Conservation (phyloP, 1,140 invertebrate species). For the Diachasma alloeum region DNA sequence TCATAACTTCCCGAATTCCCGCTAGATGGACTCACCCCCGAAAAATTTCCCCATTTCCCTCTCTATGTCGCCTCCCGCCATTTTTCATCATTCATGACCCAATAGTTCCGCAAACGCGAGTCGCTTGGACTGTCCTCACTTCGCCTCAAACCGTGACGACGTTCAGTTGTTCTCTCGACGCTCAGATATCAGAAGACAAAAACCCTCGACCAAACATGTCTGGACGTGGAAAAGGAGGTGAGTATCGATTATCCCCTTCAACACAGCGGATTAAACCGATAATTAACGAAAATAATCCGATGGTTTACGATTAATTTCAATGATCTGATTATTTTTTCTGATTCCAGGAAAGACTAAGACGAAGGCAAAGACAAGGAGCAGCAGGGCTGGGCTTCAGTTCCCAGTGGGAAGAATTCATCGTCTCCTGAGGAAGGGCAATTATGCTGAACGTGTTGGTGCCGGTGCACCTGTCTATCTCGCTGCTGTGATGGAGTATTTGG, state of each 20-base stretch:
- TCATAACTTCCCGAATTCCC: too few species aligned
- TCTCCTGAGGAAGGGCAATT: constrained; percentile 72
- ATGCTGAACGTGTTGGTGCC: constrained; percentile 70
- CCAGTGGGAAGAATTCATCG: constrained; percentile 72
- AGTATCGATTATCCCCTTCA: constrained; percentile 16
- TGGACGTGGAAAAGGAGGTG: constrained; percentile 49
- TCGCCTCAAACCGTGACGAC: not conserved
- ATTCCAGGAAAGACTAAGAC: constrained; percentile 60
- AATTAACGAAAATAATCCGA: not conserved
- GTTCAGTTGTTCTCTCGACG: not conserved
- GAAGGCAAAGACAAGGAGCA: constrained; percentile 69
- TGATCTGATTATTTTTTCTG: not conserved
- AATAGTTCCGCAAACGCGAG: not conserved
- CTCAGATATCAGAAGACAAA: not conserved
- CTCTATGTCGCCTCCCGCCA: not conserved
- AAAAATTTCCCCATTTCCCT: too few species aligned
- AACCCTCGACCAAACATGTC: constrained; percentile 34
- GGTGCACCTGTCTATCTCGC: constrained; percentile 74
- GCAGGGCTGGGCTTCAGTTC: constrained; percentile 74
- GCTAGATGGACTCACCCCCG: too few species aligned
- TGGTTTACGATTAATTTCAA: too few species aligned
- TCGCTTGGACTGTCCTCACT: not conserved
- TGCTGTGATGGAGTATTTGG: constrained; percentile 68
- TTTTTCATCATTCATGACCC: not conserved
- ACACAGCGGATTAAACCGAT: not conserved